phyloP scores from a whole-genome alignment of 2,888 invertebrate genomes.

The Andrena bucephala region DNA sequence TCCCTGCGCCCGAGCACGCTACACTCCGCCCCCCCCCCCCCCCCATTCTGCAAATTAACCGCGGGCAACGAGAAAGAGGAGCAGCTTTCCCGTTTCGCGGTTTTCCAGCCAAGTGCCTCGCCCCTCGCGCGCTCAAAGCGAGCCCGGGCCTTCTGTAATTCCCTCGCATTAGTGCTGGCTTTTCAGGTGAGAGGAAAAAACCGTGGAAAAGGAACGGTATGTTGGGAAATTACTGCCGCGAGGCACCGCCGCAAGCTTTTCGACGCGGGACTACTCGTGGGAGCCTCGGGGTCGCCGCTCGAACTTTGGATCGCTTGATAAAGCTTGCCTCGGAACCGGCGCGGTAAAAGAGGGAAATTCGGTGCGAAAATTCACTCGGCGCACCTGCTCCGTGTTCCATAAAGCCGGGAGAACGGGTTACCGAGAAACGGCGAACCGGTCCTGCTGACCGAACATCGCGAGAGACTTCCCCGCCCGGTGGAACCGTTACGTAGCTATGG shows the following conservation, averaged over 20 bases:
- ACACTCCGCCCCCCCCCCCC: not conserved
- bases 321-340: not conserved
- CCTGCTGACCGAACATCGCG: conserved; percentile 57
- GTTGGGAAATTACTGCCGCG: conserved; percentile 6
- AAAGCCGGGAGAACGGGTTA: conserved; percentile 61
- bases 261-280: too few relatives aligned
- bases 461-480: conserved; percentile 39
- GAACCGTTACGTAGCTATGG: conserved; percentile 70
- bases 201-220: not conserved
- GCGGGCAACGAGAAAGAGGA: conserved; percentile 16
- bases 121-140: conserved; percentile 5
- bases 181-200: not conserved
- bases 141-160: conserved; percentile 20
- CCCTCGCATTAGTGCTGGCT: not conserved
- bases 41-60: conserved; percentile 26
- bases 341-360: conserved; percentile 14
- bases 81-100: conserved; percentile 38
- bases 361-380: conserved; percentile 27
- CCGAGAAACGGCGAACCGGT: conserved; percentile 68
- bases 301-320: not conserved
- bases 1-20: conserved; percentile 8
- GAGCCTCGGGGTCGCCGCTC: not conserved
- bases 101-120: conserved; percentile 32
- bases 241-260: not conserved
- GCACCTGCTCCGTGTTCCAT: conserved; percentile 52